Base-by-base conservation (phyloP, 1,140 invertebrate genomes). In the Lordiphosa clarofinis region DNA sequence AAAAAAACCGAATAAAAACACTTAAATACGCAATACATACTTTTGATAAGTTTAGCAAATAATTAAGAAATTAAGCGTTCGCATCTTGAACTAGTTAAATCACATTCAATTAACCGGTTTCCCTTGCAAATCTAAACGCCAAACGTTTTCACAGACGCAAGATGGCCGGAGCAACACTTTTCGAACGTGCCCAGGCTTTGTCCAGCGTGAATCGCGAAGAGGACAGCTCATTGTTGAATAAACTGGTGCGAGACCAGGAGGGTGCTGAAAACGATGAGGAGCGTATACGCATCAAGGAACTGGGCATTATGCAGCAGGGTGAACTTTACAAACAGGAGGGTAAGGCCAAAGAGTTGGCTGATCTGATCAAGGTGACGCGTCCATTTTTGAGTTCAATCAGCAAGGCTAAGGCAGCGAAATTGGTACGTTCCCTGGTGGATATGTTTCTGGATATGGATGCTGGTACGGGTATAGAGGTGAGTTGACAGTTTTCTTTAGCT, bases 371-470 rank as follows among this genome's bases (percentile, higher is more conserved):
- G 90, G 94, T 94, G 50, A 97, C 97, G 10, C 93, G 98, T 76
- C 97, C 98, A 4, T 99, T 99, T 89, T 91, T 99, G 7, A 94
- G 94, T 66, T 91, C 95, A 43, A 97, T 99, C 68, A 99, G 97
- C 86, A 99, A 99, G 91, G 98, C 98, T 15, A 99, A 99, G 90
- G 98, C 99, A 56, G 98, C 98, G 0, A 99, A 99, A 90, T 90
- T 99, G 56, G 98, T 99, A 0, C 93, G 98, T 60, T 95, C 96
- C 8, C 90, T 99, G 44, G 98, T 99, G 5, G 98, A 99, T 90
- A 94, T 98, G 90, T 99, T 99, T 90, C 90, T 99, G 42, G 98
- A 99, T 90, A 93, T 99, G 89, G 97, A 99, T 90, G 96, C 95
- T 62, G 94, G 94, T 33, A 98, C 96, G 71, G 97, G 97, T 31